Conservation (phyloP, 1,140 invertebrate genomes). For the Oreohelix idahoensis region DNA sequence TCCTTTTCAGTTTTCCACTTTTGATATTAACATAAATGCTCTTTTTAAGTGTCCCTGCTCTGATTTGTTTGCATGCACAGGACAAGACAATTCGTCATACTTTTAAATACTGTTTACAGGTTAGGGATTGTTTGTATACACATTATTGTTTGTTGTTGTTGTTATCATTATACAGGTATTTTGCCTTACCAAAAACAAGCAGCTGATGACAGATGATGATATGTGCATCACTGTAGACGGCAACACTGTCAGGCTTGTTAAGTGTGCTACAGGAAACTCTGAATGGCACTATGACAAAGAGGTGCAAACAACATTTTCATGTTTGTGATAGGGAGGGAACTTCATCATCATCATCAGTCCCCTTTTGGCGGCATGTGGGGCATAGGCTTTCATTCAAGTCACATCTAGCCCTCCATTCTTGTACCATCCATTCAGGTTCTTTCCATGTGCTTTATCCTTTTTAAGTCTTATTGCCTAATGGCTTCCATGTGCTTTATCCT, state of each 20-base stretch:
- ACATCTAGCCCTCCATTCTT: no score
- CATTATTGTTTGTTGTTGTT: slow-evolving; percentile 5
- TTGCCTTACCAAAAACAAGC: slow-evolving; percentile 94
- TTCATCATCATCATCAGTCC: no score
- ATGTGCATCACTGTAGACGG: slow-evolving; percentile 56
- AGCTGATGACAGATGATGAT: slow-evolving; percentile 96
- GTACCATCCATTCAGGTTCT: no score
- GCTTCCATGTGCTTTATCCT: no score
- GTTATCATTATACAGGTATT: slow-evolving; percentile 80
- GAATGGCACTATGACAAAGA: slow-evolving; percentile 64
- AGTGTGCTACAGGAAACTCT: slow-evolving; percentile 48
- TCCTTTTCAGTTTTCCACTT: no score
- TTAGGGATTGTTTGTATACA: background rate
- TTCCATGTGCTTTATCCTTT: no score
- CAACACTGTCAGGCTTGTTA: slow-evolving; percentile 47
- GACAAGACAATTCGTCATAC: background rate
- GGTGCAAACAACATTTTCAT: slow-evolving; percentile 48
- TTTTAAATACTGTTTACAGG: background rate
- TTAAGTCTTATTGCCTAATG: no score
- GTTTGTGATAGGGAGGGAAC: background rate
- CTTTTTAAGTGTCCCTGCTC: background rate
- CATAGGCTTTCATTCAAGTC: no score
- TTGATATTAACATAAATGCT: background rate
- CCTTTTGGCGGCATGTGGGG: no score
- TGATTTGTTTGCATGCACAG: background rate